A percentile compares a stretch with the other conserved stretches of the same genome.
These are phyloP conservation scores for Meleagris gallopavo DNA, from an alignment of 2,113 vertebrate species.

Conservation along the genomic window DNA sequence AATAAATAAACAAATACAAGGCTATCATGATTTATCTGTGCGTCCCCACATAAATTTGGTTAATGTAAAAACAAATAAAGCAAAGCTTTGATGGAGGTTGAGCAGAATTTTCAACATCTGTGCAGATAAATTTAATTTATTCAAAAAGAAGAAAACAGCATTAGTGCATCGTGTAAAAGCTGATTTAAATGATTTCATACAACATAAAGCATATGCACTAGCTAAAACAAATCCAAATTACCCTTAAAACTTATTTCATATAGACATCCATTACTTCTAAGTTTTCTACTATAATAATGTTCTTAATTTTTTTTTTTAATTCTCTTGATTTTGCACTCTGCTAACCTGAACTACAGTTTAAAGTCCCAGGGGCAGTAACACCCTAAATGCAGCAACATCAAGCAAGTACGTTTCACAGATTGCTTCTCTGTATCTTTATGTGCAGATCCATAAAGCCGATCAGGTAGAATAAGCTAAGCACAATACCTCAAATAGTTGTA, in stretches of 20 bases:
- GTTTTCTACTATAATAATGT: neutral
- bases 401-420: neutral
- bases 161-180: slow-evolving; percentile 45
- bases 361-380: neutral
- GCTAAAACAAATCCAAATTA: slow-evolving; percentile 37
- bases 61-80: slow-evolving; percentile 73
- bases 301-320: neutral
- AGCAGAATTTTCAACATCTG: slow-evolving; percentile 75
- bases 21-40: slow-evolving; percentile 58
- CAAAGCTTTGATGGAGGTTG: slow-evolving; percentile 63
- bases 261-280: slow-evolving; percentile 1
- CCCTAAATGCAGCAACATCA: neutral
- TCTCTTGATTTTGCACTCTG: neutral
- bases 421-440: neutral
- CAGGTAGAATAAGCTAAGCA: slow-evolving; percentile 12
- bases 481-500: neutral
- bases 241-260: slow-evolving; percentile 13
- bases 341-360: neutral
- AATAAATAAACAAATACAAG: slow-evolving; percentile 55
- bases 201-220: slow-evolving; percentile 44
- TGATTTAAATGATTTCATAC: slow-evolving; percentile 63
- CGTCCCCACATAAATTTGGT: slow-evolving; percentile 66
- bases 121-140: slow-evolving; percentile 76
- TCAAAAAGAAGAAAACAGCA: slow-evolving; percentile 35
- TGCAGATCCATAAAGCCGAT: neutral